Evolutionary conservation across 2,113 vertebrate genomes (phyloP).

Genomic region (Euleptes europaea): DNA sequence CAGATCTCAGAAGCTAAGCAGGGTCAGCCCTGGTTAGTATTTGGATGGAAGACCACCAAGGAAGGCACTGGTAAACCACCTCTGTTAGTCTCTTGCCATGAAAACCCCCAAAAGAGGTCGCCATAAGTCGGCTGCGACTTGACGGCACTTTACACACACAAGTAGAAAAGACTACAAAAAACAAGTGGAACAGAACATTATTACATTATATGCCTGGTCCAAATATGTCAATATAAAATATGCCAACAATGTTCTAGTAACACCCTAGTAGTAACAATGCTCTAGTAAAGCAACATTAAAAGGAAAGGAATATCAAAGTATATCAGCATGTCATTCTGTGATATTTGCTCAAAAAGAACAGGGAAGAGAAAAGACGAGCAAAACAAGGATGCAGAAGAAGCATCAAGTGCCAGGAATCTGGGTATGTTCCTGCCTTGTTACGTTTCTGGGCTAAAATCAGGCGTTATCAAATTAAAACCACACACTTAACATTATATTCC

Average conservation of each 20-base stretch:
- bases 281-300: constrained; percentile 5
- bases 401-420: neutral
- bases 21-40: too few relatives aligned
- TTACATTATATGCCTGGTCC: neutral
- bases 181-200: constrained; percentile 14
- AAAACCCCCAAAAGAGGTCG: too few relatives aligned
- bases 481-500: neutral
- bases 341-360: constrained; percentile 25
- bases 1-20: too few relatives aligned
- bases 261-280: neutral
- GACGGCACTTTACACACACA: too few relatives aligned
- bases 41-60: too few relatives aligned
- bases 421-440: neutral
- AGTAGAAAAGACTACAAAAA: too few relatives aligned
- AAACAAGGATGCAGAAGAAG: neutral
- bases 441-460: neutral
- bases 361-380: neutral
- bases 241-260: neutral
- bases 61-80: too few relatives aligned
- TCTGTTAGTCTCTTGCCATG: too few relatives aligned
- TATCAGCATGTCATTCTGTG: neutral
- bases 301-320: neutral
- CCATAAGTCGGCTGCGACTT: too few relatives aligned
- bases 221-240: neutral
- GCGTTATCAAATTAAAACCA: neutral